These are phyloP conservation scores for Leptinotarsa undecemlineata DNA, from an alignment of 1,140 invertebrate species.

Conservation along the genomic window DNA sequence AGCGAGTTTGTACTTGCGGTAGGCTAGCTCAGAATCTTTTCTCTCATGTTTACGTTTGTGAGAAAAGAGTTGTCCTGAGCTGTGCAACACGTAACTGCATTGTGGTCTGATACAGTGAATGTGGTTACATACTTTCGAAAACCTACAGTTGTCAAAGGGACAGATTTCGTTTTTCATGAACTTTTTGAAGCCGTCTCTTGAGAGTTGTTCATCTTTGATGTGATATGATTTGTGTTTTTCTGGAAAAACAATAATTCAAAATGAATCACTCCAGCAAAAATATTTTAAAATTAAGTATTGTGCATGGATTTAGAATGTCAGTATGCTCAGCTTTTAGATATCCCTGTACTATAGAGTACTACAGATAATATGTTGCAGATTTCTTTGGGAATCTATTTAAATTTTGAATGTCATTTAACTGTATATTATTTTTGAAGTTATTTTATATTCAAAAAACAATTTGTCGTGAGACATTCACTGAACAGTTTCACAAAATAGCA, in stretches of 20 bases:
- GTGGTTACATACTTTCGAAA: conserved; percentile 94
- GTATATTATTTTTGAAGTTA: too few relatives aligned
- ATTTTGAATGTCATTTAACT: too few relatives aligned
- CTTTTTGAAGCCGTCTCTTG: conserved; percentile 96
- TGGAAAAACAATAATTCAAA: conserved; percentile 55
- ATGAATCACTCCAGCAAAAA: too few relatives aligned
- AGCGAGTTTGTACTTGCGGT: conserved; percentile 72
- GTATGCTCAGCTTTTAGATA: too few relatives aligned
- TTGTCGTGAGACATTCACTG: too few relatives aligned
- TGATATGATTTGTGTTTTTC: conserved; percentile 99
- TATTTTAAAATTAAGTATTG: too few relatives aligned
- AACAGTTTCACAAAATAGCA: too few relatives aligned
- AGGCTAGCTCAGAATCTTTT: conserved; percentile 83
- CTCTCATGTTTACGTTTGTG: conserved; percentile 97
- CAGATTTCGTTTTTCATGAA: conserved; percentile 97
- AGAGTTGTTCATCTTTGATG: conserved; percentile 94
- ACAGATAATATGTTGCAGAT: too few relatives aligned
- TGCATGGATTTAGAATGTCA: too few relatives aligned
- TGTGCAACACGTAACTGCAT: conserved; percentile 94
- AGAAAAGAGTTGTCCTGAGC: conserved; percentile 94
- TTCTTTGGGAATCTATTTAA: too few relatives aligned
- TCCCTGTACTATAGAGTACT: too few relatives aligned
- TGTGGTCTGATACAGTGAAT: conserved; percentile 96
- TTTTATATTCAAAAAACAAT: too few relatives aligned
- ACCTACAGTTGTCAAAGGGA: conserved; percentile 87